These are phyloP conservation scores for Drosophila orena DNA, from an alignment of 1,140 invertebrate species.

Conservation along the genomic window DNA sequence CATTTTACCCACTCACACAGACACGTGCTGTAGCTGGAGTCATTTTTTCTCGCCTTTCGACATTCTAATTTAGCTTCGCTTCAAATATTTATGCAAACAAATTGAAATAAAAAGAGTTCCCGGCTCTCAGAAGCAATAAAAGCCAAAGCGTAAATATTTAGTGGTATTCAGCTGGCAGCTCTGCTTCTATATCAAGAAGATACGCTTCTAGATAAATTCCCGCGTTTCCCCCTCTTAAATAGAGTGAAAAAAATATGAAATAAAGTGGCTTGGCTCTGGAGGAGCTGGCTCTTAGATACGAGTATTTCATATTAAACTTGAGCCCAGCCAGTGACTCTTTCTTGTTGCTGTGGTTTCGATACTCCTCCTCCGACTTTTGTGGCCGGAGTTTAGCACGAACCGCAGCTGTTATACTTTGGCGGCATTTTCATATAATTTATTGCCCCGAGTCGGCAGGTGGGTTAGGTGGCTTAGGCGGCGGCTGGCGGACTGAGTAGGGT, in stretches of 20 bases:
- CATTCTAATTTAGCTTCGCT: slow-evolving; percentile 77
- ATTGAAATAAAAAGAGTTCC: slow-evolving; percentile 80
- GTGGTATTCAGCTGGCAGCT: slow-evolving; percentile 33
- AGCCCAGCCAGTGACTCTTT: slow-evolving; percentile 41
- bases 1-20: slow-evolving; percentile 55
- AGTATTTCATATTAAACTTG: slow-evolving; percentile 50
- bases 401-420: slow-evolving; percentile 79
- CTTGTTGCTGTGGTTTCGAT: slow-evolving; percentile 45
- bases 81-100: slow-evolving; percentile 83
- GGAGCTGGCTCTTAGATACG: slow-evolving; percentile 13
- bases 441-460: slow-evolving; percentile 54
- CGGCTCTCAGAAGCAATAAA: slow-evolving; percentile 73
- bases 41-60: slow-evolving; percentile 68
- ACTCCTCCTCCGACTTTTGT: slow-evolving; percentile 20
- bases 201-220: slow-evolving; percentile 9
- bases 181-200: slow-evolving; percentile 26
- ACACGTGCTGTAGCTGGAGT: slow-evolving; percentile 26
- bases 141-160: slow-evolving; percentile 76
- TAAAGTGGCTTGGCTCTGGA: slow-evolving; percentile 19
- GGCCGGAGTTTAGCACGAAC: slow-evolving; percentile 52
- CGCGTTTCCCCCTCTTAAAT: slow-evolving; percentile 2
- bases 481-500: slow-evolving; percentile 39
- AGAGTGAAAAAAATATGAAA: slow-evolving; percentile 46
- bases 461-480: slow-evolving; percentile 20
- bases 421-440: slow-evolving; percentile 82